These are phyloP conservation scores for Ylistrum balloti DNA, from an alignment of 1,140 invertebrate species.

Conservation along the genomic window DNA sequence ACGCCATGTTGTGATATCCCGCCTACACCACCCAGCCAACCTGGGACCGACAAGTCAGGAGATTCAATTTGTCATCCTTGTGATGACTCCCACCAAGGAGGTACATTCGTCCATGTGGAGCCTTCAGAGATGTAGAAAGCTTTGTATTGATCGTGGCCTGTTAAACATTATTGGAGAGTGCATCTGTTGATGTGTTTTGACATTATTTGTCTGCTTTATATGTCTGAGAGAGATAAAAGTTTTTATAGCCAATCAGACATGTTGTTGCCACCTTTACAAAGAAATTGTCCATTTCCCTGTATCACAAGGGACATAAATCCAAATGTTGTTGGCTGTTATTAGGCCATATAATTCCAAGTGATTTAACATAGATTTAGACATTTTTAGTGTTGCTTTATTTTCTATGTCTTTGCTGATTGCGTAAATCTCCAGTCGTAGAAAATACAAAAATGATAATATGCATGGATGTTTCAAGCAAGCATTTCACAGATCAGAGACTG, in stretches of 20 bases:
- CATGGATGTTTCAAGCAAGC: no score
- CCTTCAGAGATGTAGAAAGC: not conserved
- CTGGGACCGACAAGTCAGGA: slow-evolving; percentile 87
- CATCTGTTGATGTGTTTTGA: not conserved
- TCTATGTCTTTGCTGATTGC: no score
- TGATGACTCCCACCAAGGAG: slow-evolving; percentile 86
- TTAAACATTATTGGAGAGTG: not conserved
- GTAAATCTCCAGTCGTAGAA: no score
- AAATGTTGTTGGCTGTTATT: no score
- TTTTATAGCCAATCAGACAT: not conserved
- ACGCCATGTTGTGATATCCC: slow-evolving; percentile 86
- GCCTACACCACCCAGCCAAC: slow-evolving; percentile 86
- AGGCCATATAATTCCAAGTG: no score
- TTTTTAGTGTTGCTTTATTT: no score
- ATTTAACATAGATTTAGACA: no score
- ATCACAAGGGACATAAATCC: not conserved
- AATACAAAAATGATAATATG: no score
- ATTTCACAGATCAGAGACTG: no score
- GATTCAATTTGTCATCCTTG: slow-evolving; percentile 86
- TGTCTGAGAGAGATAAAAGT: not conserved
- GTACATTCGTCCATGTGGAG: slow-evolving; percentile 66
- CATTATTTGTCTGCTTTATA: not conserved
- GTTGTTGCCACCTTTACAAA: not conserved
- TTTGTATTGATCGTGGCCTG: not conserved
- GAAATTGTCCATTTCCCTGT: not conserved